Evolutionary conservation across 2,888 invertebrate species (phyloP).

Genomic region (Neuroscelio doddi): DNA sequence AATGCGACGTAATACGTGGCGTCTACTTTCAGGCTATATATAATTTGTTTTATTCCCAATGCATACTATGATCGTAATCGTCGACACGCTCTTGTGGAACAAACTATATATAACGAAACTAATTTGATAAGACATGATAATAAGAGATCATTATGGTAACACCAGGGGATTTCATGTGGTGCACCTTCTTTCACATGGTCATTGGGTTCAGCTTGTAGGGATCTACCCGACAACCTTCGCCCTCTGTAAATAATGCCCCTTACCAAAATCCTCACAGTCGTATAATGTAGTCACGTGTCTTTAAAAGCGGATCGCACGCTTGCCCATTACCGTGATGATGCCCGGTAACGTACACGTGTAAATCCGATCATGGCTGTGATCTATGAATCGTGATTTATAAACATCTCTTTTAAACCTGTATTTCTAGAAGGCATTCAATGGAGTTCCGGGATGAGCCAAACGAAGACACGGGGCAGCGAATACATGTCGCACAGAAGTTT

Average conservation of each 20-base stretch:
- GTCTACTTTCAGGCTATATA: too few species aligned
- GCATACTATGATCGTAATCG: too few species aligned
- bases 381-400: conserved; percentile 12
- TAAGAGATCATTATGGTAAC: conserved; percentile 62
- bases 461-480: conserved; percentile 32
- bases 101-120: conserved; percentile 55
- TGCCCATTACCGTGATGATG: conserved; percentile 24
- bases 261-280: conserved; percentile 28
- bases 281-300: conserved; percentile 48
- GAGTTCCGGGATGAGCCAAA: conserved; percentile 19
- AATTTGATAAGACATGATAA: conserved; percentile 68
- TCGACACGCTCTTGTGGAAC: too few species aligned
- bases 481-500: conserved; percentile 62
- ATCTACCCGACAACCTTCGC: conserved; percentile 12
- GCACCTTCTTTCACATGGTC: conserved; percentile 40
- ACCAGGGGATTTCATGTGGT: conserved; percentile 51
- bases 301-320: conserved; percentile 31
- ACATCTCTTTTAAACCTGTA: conserved; percentile 26
- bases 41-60: too few species aligned
- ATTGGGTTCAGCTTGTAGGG: conserved; percentile 2
- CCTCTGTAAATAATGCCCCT: conserved; percentile 47
- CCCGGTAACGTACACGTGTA: conserved; percentile 16
- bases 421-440: conserved; percentile 23
- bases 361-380: conserved; percentile 35
- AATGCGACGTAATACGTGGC: too few species aligned